Base-by-base conservation (phyloP, 2,797 vertebrate species). In the Sitta carolinensis region DNA sequence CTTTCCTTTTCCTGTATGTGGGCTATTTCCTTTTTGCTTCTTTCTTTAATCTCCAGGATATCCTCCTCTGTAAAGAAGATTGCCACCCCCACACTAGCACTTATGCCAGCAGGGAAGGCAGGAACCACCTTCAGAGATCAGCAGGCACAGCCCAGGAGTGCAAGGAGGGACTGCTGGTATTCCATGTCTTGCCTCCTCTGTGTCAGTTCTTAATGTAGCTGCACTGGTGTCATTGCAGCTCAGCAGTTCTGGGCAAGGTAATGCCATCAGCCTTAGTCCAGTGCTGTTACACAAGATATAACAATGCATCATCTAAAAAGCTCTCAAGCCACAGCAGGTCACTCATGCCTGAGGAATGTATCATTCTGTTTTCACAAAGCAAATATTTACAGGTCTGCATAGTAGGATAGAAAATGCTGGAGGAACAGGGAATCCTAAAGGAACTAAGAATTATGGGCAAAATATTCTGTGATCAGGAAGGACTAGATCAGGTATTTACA, bases 61-160 rank as follows among this genome's bases (percentile, higher is more conserved):
- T 90, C 72, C 78, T 94, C 26, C 50, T 62, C 57, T 47, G 29
- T 70, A 94, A 94, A 96, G 89, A 57, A 95, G 95, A 89, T 96
- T 93, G 88, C 69, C 86, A 80, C 85, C 78, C 75, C 69, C 90
- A 84, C 43, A 13, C 21, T 38, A 29, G 64, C 80, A 36, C 26
- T 91, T 72, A 3, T 1, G 34, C 27, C 55, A 57, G 14, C 54
- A 57, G 57, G 59, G 77, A 67, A 50, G 52, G 55, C 70, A 90
- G 47, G 30, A 81, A 7, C 40, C 76, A 58, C 59, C 57, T 69
- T 63, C 83, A 75, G 36, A 29, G 51, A 40, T 40, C 58, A 79
- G 30, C 63, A 69, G 63, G 47, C 83, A 22, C 0, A 0, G 43
- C n/a, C n/a, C 7, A 10, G 10, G 54, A 62, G 11, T 7, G 29